These are phyloP conservation scores for Merops nubicus DNA, from an alignment of 2,113 vertebrate species.

Conservation along the genomic window DNA sequence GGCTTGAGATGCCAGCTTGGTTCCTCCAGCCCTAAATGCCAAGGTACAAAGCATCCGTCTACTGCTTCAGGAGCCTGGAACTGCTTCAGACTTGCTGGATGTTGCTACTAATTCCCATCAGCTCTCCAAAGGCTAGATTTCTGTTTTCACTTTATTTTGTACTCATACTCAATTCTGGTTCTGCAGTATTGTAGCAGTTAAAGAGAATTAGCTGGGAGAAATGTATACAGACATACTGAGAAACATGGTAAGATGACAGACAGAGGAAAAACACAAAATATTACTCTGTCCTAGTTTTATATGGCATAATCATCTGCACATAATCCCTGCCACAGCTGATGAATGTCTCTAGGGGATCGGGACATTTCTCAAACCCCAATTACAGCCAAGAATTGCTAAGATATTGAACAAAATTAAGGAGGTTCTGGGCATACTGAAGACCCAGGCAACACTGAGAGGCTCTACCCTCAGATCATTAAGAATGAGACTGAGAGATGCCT, in stretches of 20 bases:
- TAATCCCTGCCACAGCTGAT: background rate
- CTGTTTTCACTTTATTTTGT: background rate
- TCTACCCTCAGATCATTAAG: background rate
- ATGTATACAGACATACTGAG: accelerated
- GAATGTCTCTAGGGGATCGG: background rate
- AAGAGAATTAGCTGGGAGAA: background rate
- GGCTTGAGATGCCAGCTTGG: background rate
- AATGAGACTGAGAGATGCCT: background rate
- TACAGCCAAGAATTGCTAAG: background rate
- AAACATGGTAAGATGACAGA: background rate
- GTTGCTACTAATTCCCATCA: background rate
- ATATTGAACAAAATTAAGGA: background rate
- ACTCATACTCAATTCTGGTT: background rate
- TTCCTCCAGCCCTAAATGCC: background rate
- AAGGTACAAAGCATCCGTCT: background rate
- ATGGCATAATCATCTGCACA: background rate
- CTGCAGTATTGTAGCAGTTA: background rate
- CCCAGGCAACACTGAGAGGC: background rate
- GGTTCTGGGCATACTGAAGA: background rate
- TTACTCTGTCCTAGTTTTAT: background rate
- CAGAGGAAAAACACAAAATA: background rate
- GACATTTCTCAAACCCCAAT: background rate
- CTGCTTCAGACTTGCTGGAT: background rate
- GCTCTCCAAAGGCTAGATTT: background rate
- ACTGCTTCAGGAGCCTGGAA: background rate